A percentile compares a stretch with the other conserved stretches of the same genome.
phyloP scores from a whole-genome alignment of 2,888 invertebrate species.

The Polietes domitor region DNA sequence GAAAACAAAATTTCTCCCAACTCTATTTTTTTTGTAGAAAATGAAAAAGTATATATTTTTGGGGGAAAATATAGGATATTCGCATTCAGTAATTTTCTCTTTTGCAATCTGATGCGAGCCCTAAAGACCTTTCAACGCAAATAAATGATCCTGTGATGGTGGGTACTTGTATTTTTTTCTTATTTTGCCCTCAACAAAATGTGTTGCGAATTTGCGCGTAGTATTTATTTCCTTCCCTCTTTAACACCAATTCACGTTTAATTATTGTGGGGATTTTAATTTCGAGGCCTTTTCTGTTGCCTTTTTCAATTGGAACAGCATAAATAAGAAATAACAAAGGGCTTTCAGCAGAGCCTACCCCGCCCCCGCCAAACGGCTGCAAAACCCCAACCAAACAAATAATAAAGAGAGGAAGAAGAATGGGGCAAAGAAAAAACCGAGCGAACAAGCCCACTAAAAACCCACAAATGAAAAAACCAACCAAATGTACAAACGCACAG shows the following conservation, averaged over 20 bases:
- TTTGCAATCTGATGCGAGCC: no score
- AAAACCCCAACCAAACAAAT: conserved; percentile 1
- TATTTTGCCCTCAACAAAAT: neutral
- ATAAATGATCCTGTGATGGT: no score
- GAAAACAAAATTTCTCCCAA: no score
- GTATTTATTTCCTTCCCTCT: neutral
- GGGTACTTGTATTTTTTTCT: no score
- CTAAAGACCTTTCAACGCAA: no score
- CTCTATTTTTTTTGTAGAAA: no score
- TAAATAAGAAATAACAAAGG: conserved; percentile 37
- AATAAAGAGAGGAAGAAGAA: no score
- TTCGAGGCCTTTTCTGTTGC: neutral
- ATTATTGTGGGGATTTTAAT: conserved; percentile 25
- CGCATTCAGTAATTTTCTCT: no score
- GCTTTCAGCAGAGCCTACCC: neutral
- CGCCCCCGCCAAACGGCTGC: neutral
- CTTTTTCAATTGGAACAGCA: conserved; percentile 15
- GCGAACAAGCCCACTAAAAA: conserved; percentile 23
- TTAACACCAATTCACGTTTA: conserved; percentile 37
- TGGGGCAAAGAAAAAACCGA: neutral
- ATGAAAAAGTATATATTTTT: no score
- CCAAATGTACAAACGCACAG: conserved; percentile 6
- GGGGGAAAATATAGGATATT: no score
- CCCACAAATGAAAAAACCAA: conserved; percentile 21
- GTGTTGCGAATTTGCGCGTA: neutral